These are phyloP conservation scores for Proisotoma minuta DNA, from an alignment of 2,888 invertebrate species.

Conservation along the genomic window DNA sequence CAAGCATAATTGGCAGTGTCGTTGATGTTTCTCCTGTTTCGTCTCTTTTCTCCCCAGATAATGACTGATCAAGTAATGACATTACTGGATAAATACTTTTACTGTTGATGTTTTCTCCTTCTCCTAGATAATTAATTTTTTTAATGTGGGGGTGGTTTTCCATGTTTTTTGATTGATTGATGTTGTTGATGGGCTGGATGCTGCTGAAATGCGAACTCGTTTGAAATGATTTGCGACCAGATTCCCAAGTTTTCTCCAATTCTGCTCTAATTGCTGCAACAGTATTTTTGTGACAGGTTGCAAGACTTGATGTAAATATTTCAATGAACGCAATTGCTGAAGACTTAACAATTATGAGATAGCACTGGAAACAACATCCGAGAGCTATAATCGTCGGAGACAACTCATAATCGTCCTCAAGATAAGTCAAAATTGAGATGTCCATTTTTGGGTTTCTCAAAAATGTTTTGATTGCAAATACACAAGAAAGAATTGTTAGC, in stretches of 20 bases:
- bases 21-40: too few species aligned
- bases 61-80: too few species aligned
- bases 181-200: neutral
- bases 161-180: neutral
- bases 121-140: neutral
- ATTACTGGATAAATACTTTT: neutral
- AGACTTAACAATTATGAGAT: conserved; percentile 33
- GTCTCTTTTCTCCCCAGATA: too few species aligned
- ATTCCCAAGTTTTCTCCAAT: conserved; percentile 5
- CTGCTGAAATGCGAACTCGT: neutral
- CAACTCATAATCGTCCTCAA: conserved; percentile 19
- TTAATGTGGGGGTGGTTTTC: neutral
- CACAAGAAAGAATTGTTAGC: neutral
- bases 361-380: conserved; percentile 30
- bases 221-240: neutral
- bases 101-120: neutral
- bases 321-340: conserved; percentile 39
- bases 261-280: conserved; percentile 31
- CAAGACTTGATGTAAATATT: conserved; percentile 40
- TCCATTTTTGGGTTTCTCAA: conserved; percentile 20
- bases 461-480: conserved; percentile 12
- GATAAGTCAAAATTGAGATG: conserved; percentile 14
- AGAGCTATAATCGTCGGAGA: conserved; percentile 12
- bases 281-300: conserved; percentile 30
- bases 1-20: conserved; percentile 33